Evolutionary conservation across 2,797 vertebrate genomes (phyloP), one percentile per base, ranked within the genome.

Genomic region (Neosilurus mollespiculum): DNA sequence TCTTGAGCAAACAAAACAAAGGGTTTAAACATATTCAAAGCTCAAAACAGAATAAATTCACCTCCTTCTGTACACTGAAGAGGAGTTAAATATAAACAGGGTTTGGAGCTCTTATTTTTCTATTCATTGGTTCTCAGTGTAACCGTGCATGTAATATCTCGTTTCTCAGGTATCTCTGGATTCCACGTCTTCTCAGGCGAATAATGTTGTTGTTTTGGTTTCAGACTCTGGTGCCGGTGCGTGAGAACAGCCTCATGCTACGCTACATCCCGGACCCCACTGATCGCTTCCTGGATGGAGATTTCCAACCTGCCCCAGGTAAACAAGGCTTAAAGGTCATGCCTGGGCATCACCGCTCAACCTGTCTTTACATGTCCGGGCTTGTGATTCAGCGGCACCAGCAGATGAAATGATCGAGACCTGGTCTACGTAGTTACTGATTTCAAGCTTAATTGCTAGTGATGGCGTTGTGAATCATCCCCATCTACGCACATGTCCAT

Each of bases 251-350:
- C 89, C 87, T 96, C 66, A 87, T 97, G 58, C 96, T 97, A 85
- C 94, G 98, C 37, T 99, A 99, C 81, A 98, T 97, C 84, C 96
- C 97, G 0, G 98, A 99, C 87, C 98, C 98, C 79, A 99, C 98
- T 0, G 96, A 97, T 75, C 95, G 92, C 77, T 91, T 89, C 85
- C 84, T 95, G 30, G 95, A 98, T 0, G 92, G 96, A 0, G 90
- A 94, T 22, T 99, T 99, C 91, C 94, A 95, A 87, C 96, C 97
- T 0, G 94, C 90, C 24, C 96, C 97, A 78, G 97, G 98, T 94
- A 81, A 94, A 95, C 20, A 7, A 20, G 24, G 15, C 14, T 61
- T 20, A 59, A 77, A 61, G 58, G 15, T 73, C 24, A 75, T 34
- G 16, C 10, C 26, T 34, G 24, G 7, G 43, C 7, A 56, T 56